Evolutionary conservation across 1,140 invertebrate species (phyloP).

Genomic region (Drosophila arawakana): DNA sequence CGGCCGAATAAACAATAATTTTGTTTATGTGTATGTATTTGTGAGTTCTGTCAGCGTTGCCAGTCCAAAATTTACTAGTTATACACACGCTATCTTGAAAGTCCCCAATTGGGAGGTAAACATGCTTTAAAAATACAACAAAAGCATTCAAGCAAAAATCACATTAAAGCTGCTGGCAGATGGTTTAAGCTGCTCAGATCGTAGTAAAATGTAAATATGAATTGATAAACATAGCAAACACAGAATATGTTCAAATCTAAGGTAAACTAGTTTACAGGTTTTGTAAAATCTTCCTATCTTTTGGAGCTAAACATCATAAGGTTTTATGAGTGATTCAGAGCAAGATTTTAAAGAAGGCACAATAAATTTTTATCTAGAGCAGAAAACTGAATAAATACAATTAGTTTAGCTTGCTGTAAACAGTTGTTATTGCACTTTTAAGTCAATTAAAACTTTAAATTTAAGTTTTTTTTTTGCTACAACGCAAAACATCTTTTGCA

Average conservation of each 20-base stretch:
- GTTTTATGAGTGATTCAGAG: not conserved
- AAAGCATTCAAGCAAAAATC: not conserved
- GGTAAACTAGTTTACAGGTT: not conserved
- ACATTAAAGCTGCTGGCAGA: not conserved
- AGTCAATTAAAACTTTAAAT: not conserved
- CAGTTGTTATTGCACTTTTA: not conserved
- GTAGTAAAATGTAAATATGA: conserved; percentile 7
- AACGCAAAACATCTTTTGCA: conserved; percentile 2
- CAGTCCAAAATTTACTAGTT: conserved; percentile 33
- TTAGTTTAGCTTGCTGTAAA: not conserved
- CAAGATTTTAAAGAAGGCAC: no score
- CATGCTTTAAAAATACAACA: not conserved
- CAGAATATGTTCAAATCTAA: not conserved
- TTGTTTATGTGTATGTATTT: conserved; percentile 19
- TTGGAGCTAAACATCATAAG: not conserved
- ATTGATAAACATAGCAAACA: not conserved
- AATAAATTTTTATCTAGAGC: no score
- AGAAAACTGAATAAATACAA: not conserved
- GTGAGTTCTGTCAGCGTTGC: conserved; percentile 38
- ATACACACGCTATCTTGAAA: not conserved
- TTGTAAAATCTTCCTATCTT: not conserved
- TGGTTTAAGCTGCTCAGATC: not conserved
- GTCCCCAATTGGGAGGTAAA: conserved; percentile 6
- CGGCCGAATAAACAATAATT: conserved; percentile 17
- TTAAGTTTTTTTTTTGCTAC: conserved; percentile 1